phyloP scores from a whole-genome alignment of 2,888 invertebrate genomes.

The Idaea straminata region DNA sequence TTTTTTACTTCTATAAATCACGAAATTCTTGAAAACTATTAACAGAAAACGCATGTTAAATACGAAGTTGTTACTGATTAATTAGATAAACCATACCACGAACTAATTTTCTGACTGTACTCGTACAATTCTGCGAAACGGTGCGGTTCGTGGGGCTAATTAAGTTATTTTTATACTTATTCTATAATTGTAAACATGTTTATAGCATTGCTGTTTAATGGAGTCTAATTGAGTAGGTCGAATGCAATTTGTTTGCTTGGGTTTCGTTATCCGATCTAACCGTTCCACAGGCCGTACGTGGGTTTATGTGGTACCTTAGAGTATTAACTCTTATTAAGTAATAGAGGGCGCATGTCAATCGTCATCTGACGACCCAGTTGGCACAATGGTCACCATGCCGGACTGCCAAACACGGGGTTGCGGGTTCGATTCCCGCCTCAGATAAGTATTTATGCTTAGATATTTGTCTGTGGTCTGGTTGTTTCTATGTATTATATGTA shows the following conservation, averaged over 20 bases:
- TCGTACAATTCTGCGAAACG: slow-evolving; percentile 20
- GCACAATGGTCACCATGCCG: no score
- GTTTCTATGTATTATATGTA: no score
- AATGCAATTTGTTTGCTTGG: slow-evolving; percentile 40
- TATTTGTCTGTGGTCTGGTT: no score
- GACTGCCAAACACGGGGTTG: no score
- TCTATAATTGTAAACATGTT: slow-evolving; percentile 50
- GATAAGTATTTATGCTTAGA: no score
- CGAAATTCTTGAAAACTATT: no score
- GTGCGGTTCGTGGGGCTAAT: slow-evolving; percentile 31
- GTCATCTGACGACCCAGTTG: no score
- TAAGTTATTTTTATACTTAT: slow-evolving; percentile 41
- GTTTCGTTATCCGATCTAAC: slow-evolving; percentile 25
- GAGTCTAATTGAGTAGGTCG: slow-evolving; percentile 49
- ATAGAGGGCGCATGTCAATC: not conserved
- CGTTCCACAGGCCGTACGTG: slow-evolving; percentile 24
- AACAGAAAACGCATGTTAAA: not conserved
- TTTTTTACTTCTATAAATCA: no score
- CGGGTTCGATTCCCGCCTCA: no score
- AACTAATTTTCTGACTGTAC: slow-evolving; percentile 4
- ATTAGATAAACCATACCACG: not conserved
- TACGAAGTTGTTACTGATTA: not conserved
- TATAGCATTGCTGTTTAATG: slow-evolving; percentile 56
- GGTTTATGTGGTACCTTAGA: slow-evolving; percentile 11
- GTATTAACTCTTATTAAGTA: not conserved